These are phyloP conservation scores for Orthonychiurus folsomi DNA, from an alignment of 2,888 invertebrate species.

Conservation along the genomic window DNA sequence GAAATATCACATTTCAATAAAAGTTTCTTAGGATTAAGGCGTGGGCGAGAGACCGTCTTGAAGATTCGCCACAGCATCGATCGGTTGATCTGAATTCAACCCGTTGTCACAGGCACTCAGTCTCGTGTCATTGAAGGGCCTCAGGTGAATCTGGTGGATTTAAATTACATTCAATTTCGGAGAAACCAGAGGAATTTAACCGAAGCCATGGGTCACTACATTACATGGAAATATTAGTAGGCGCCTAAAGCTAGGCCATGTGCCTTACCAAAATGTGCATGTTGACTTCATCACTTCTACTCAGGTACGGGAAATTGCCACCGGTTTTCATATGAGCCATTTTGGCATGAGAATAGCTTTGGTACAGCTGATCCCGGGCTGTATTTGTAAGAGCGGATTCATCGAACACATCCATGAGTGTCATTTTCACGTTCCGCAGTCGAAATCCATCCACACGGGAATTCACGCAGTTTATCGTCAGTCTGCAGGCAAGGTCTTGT, in stretches of 20 bases:
- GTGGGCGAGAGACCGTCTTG: too few species aligned
- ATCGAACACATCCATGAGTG: slow-evolving; percentile 82
- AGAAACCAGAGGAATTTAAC: neutral
- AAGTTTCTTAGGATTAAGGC: too few species aligned
- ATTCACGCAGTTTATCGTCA: slow-evolving; percentile 75
- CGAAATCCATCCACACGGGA: slow-evolving; percentile 69
- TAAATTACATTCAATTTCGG: too few species aligned
- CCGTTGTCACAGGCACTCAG: too few species aligned
- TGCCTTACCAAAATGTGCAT: slow-evolving; percentile 65
- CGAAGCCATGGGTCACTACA: neutral
- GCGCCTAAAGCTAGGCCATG: too few species aligned
- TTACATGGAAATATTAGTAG: neutral
- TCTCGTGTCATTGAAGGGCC: slow-evolving; percentile 33
- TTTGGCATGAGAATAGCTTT: slow-evolving; percentile 76
- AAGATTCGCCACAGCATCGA: slow-evolving; percentile 2
- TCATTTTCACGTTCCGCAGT: slow-evolving; percentile 59
- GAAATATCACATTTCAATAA: too few species aligned
- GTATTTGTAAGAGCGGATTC: slow-evolving; percentile 51
- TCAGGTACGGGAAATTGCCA: slow-evolving; percentile 83
- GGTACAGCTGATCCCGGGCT: slow-evolving; percentile 72
- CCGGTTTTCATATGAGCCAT: slow-evolving; percentile 78
- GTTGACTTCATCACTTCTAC: slow-evolving; percentile 79
- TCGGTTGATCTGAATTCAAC: too few species aligned
- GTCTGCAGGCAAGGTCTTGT: slow-evolving; percentile 71
- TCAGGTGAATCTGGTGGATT: slow-evolving; percentile 27